These are phyloP conservation scores for Hydropotes inermis DNA, from an alignment of 2,113 vertebrate species.

Conservation along the genomic window DNA sequence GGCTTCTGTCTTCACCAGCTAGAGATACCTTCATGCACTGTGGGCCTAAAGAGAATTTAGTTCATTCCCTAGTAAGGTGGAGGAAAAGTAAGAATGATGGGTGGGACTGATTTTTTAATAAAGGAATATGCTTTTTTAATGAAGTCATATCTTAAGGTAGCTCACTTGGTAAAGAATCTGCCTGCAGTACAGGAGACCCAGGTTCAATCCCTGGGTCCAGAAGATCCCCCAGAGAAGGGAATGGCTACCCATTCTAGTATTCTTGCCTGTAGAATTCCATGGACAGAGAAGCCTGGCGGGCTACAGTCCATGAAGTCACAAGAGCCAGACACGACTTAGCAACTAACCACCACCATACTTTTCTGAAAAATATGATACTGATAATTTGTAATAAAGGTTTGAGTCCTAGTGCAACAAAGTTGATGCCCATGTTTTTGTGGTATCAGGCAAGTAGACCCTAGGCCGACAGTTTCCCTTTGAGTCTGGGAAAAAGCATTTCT, in stretches of 20 bases:
- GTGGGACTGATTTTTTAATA: neutral
- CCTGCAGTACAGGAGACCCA: neutral
- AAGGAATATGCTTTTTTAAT: neutral
- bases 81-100: neutral
- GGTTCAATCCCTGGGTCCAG: neutral
- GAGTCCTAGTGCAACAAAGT: neutral
- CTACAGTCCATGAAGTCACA: neutral
- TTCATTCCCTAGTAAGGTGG: neutral
- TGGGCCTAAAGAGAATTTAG: neutral
- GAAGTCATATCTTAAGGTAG: neutral
- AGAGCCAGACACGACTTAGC: rapidly evolving
- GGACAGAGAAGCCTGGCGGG: neutral
- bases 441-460: neutral
- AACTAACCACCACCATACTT: neutral
- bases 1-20: neutral
- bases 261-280: neutral
- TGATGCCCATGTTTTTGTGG: neutral
- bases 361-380: neutral
- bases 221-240: neutral
- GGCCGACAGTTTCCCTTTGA: neutral
- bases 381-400: neutral
- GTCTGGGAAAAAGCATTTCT: neutral
- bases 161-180: neutral
- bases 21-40: neutral
- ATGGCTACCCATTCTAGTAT: neutral